Base-by-base conservation (phyloP, 1,140 invertebrate species). In the Sitobion miscanthi region DNA sequence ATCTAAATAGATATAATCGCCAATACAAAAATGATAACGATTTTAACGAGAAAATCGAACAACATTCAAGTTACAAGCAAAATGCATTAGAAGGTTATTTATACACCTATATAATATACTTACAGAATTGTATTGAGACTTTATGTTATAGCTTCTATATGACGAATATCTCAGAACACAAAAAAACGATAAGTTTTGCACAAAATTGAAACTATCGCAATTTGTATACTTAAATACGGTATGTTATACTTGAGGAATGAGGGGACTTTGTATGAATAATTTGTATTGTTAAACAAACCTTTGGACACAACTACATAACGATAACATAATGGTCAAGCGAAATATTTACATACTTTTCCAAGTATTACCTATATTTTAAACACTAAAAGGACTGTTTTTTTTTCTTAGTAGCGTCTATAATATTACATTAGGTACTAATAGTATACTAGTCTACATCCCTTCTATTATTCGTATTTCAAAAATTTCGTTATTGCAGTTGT, bases 21-120 rank as follows among this genome's bases (percentile, higher is more conserved):
- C 23, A 54, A 89, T 38, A 57, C 52, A 38, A 54, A 38, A 57
- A 88, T 14, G 30, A 88, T 35, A 57, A 89, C 9, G 35, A 89
- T 54, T 42, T 47, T 47, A 86, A n/a, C 5, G 38, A 47, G 47
- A 30, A 35, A 52, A 38, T 38, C n/a, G 20, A 89, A n/a, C 8
- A 38, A 89, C 23, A 23, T 89, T 57, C 42, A 57, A 89, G 25
- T 35, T 89, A 89, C 88, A 89, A 57, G 88, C 35, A 54, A 89
- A 89, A 89, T n/a, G 52, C 88, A 89, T 89, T 89, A 57, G 49
- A 35, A 30, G 62, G 62, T 77, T n/a, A 77, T 77, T 35, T 77
- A 77, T 77, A 77, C 30, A 14, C n/a, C 14, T 17, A 57, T 77
- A n/a, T n/a, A n/a, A n/a, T n/a, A 77, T 77, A 77, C 30, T 25